These are phyloP conservation scores for Anableps anableps DNA, from an alignment of 2,797 vertebrate species.

Conservation along the genomic window DNA sequence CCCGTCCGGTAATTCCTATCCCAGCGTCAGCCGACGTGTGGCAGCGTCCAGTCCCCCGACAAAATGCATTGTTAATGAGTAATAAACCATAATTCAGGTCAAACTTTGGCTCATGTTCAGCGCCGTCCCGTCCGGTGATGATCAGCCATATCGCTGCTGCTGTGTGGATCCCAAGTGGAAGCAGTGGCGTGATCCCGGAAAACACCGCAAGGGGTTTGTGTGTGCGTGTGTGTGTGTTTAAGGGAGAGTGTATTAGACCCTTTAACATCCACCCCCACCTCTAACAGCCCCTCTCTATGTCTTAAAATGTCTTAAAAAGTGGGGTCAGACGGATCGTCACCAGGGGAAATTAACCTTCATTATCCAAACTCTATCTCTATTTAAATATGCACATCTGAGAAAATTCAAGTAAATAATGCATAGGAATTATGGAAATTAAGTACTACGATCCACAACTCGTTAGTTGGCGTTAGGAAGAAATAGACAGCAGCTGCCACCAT, in stretches of 20 bases:
- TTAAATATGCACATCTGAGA: conserved; percentile 49
- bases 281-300: not conserved
- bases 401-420: conserved; percentile 57
- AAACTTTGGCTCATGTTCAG: conserved; percentile 50
- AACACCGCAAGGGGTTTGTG: conserved; percentile 73
- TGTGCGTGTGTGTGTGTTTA: conserved; percentile 17
- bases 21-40: conserved; percentile 16
- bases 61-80: conserved; percentile 16
- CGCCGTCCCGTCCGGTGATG: conserved; percentile 67
- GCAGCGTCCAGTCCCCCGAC: conserved; percentile 19
- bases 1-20: conserved; percentile 17
- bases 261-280: conserved; percentile 24
- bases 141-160: conserved; percentile 69
- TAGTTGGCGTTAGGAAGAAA: conserved; percentile 10
- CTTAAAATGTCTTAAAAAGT: conserved; percentile 4
- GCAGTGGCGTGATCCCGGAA: conserved; percentile 74
- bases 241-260: conserved; percentile 9
- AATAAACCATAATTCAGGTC: conserved; percentile 18
- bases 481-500: conserved; percentile 1
- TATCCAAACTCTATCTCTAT: conserved; percentile 27
- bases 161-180: conserved; percentile 67
- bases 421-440: conserved; percentile 55
- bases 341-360: conserved; percentile 56
- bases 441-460: conserved; percentile 16
- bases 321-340: conserved; percentile 39